These are phyloP conservation scores for Hippasteria phrygiana DNA, from an alignment of 53 echinoderm and acorn worm species.

Conservation along the genomic window DNA sequence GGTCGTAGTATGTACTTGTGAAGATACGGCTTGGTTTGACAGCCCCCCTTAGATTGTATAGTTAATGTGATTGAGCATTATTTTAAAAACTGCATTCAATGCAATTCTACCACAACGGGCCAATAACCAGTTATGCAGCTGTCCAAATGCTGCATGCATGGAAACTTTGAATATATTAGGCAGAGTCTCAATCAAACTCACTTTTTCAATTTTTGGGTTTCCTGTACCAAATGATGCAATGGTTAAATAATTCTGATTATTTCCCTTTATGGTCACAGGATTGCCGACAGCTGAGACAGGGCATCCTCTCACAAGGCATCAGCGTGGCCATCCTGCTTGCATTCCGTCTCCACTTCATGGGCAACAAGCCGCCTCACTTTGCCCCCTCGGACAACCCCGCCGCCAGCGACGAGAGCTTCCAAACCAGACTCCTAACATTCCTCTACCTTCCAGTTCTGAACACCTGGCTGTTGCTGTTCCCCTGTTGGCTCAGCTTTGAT, in stretches of 20 bases:
- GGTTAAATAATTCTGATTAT: not conserved
- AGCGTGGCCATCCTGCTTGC: conserved; percentile 70
- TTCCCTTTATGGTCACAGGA: conserved; percentile 62
- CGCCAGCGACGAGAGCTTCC: conserved; percentile 76
- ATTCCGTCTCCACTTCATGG: conserved; percentile 83
- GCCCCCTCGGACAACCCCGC: conserved; percentile 97
- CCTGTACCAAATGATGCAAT: not conserved
- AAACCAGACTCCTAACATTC: conserved; percentile 90
- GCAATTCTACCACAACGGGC: too few species aligned
- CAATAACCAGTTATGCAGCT: too few species aligned
- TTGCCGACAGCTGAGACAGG: conserved; percentile 57
- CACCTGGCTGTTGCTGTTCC: conserved; percentile 89
- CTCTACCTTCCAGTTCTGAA: conserved; percentile 85
- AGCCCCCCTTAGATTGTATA: too few species aligned
- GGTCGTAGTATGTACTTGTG: too few species aligned
- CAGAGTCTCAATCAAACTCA: too few species aligned
- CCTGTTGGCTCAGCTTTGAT: conserved; percentile 86
- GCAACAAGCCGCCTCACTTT: conserved; percentile 83
- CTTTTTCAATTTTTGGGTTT: too few species aligned
- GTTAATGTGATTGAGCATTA: too few species aligned
- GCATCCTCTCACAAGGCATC: conserved; percentile 69
- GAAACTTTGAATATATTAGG: too few species aligned
- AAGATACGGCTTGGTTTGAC: too few species aligned
- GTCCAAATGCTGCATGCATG: too few species aligned
- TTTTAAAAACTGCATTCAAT: too few species aligned